Conservation (phyloP, 2,113 vertebrate species). For the Limnothrissa miodon region DNA sequence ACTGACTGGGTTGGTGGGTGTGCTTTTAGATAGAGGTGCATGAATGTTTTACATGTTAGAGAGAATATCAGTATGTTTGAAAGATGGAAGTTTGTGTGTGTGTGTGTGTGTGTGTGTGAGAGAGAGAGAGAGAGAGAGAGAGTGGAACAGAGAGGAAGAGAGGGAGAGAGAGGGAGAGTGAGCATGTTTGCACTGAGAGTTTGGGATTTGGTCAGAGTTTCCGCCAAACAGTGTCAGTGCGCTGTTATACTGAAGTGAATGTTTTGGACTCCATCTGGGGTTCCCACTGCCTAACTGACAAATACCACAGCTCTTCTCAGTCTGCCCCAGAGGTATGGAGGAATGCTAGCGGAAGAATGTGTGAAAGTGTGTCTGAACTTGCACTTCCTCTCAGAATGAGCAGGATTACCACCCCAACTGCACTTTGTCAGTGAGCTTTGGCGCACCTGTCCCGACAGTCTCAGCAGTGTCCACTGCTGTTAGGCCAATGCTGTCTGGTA, state of each 20-base stretch:
- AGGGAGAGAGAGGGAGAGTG: too few species aligned
- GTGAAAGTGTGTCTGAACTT: constrained; percentile 6
- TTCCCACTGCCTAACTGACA: not conserved
- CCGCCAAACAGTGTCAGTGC: not conserved
- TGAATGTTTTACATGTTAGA: not conserved
- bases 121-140: too few species aligned
- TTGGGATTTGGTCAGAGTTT: not conserved
- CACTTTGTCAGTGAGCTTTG: not conserved
- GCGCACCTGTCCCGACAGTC: not conserved
- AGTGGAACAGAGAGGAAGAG: too few species aligned
- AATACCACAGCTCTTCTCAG: not conserved
- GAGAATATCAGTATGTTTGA: not conserved
- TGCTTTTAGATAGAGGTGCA: not conserved
- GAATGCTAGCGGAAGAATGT: not conserved
- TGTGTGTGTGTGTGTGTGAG: not conserved
- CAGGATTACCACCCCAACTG: not conserved
- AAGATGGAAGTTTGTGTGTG: not conserved
- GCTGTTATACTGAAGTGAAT: not conserved
- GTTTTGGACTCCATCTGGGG: not conserved
- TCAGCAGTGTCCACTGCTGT: not conserved
- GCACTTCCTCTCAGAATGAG: not conserved
- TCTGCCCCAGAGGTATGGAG: not conserved
- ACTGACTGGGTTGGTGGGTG: not conserved
- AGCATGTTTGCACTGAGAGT: too few species aligned
- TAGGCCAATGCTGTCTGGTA: not conserved